These are phyloP conservation scores for Lucifuga dentata DNA, from an alignment of 2,113 vertebrate genomes.

Conservation along the genomic window DNA sequence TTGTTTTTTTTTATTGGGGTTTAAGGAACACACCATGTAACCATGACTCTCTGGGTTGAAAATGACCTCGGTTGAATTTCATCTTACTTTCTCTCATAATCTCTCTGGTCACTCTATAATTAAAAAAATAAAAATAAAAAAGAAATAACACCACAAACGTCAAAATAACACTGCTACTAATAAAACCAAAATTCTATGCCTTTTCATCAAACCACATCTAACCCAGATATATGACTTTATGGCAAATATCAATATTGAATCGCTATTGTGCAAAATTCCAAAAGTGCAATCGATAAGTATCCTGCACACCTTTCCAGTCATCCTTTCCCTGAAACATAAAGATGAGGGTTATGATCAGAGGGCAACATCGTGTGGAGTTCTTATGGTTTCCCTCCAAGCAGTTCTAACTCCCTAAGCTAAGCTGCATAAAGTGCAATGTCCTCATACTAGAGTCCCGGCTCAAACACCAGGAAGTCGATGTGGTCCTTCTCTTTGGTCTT, in stretches of 20 bases:
- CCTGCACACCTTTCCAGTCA: not conserved
- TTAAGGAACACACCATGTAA: too few species aligned
- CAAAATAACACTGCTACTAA: too few species aligned
- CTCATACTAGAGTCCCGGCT: slow-evolving; percentile 63
- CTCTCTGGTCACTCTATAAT: too few species aligned
- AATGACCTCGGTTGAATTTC: too few species aligned
- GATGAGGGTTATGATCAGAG: slow-evolving; percentile 7
- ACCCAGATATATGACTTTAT: slow-evolving; percentile 4
- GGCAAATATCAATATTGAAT: slow-evolving; percentile 19
- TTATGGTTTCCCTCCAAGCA: not conserved
- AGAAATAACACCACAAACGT: too few species aligned
- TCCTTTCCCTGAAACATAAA: slow-evolving; percentile 15
- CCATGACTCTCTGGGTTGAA: too few species aligned
- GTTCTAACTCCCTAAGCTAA: slow-evolving; percentile 1
- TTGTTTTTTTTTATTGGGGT: too few species aligned
- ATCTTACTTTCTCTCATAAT: too few species aligned
- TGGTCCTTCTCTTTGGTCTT: slow-evolving; percentile 92
- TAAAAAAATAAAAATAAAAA: too few species aligned
- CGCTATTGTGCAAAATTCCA: slow-evolving; percentile 46
- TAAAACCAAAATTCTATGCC: too few species aligned
- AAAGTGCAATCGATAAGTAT: slow-evolving; percentile 35
- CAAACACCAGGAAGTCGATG: slow-evolving; percentile 91
- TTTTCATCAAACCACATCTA: not conserved
- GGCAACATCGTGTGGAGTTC: slow-evolving; percentile 5
- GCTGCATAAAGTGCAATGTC: slow-evolving; percentile 21